Percentiles rank a stretch among this genome's conserved stretches.
Evolutionary conservation across 2,888 invertebrate species (phyloP).

Genomic region (Mesorhabditis belari): DNA sequence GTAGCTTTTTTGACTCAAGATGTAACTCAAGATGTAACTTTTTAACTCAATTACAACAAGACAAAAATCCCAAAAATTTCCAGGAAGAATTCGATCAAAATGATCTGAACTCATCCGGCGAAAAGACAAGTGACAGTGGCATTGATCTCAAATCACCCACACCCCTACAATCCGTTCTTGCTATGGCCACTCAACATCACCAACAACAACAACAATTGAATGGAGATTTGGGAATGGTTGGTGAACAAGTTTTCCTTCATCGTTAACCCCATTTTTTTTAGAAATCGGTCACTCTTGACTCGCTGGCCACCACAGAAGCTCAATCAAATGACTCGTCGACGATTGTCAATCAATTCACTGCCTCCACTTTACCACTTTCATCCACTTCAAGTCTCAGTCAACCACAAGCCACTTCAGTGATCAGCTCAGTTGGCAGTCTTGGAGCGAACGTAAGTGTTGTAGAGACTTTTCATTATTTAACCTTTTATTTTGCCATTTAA

Average conservation of each 20-base stretch:
- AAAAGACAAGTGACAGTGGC: not conserved
- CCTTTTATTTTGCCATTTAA: too few species aligned
- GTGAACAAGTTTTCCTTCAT: constrained; percentile 2
- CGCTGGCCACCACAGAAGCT: not conserved
- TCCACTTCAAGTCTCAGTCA: constrained; percentile 15
- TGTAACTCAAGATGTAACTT: too few species aligned
- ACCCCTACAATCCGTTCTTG: not conserved
- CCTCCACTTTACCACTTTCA: constrained; percentile 5
- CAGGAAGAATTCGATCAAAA: not conserved
- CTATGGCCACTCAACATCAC: not conserved
- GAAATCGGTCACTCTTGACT: not conserved
- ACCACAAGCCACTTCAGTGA: constrained; percentile 25
- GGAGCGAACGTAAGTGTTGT: too few species aligned
- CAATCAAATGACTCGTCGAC: not conserved
- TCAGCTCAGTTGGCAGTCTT: constrained; percentile 25
- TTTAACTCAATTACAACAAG: not conserved
- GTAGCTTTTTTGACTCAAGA: too few species aligned
- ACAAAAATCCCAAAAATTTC: not conserved
- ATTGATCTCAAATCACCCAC: not conserved
- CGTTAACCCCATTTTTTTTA: not conserved
- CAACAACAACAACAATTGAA: constrained; percentile 2
- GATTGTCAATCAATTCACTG: constrained; percentile 5
- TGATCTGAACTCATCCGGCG: not conserved
- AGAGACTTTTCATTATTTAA: too few species aligned
- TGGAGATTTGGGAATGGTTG: not conserved